Evolutionary conservation across 2,113 vertebrate species (phyloP), one percentile per base, ranked within the genome.

Genomic region (Oxygymnocypris stewartii): DNA sequence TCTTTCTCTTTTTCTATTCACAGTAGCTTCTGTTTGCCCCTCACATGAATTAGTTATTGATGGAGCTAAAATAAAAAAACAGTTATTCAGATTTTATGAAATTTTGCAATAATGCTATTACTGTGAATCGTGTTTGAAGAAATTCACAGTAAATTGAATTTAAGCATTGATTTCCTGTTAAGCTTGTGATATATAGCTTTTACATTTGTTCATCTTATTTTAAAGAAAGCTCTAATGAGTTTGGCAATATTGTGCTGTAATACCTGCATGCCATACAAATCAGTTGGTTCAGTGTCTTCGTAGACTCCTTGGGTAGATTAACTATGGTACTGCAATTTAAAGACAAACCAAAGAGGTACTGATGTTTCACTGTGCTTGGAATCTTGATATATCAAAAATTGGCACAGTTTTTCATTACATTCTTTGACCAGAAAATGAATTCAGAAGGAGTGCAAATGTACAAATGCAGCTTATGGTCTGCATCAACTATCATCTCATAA

Each of bases 321-420:
- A 13, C 67, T 59, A 51, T 87, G 42, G 71, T 77, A 61, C 37
- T 82, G 83, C 57, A 71, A n/a, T 87, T 80, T 67, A 75, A 85
- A 79, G 42, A 85, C 82, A 84, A 84, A 88, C 89, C 87, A 90
- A 88, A 90, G 89, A 90, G 79, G 65, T 85, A 80, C 57, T 42
- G n/a, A 75, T 63, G 54, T 6, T 12, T 87, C 61, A 31, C 28
- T 80, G 76, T 79, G 76, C 79, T 87, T 85, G 61, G 28, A 85
- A 67, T 85, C n/a, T 74, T 74, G 71, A 77, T 57, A 20, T 67
- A 59, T 80, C 16, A 51, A 74, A 23, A 74, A 74, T 74, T 74
- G 71, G 35, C 74, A 28, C 12, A 14, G 6, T 65, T 81, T 65
- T 63, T 44, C 35, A 28, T 65, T 44, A 12, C n/a, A 44, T 23